Evolutionary conservation across 2,888 invertebrate genomes (phyloP).

Genomic region (Diarsia brunnea): DNA sequence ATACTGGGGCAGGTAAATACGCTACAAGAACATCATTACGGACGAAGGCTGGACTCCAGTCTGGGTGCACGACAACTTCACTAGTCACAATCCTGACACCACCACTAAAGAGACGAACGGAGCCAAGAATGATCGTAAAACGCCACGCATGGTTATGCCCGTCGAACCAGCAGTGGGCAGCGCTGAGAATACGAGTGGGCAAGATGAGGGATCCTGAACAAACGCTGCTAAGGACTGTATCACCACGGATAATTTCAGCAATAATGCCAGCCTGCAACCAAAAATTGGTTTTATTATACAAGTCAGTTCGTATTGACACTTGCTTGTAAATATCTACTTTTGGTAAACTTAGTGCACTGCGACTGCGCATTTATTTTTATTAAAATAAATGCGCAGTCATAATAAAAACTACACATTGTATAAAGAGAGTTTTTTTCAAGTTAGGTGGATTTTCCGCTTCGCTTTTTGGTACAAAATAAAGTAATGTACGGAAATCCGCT

Average conservation of each 20-base stretch:
- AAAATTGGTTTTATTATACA: not conserved
- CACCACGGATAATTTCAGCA: constrained; percentile 1
- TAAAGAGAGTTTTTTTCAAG: not conserved
- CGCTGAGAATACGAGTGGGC: constrained; percentile 74
- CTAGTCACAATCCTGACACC: constrained; percentile 73
- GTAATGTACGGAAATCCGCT: not conserved
- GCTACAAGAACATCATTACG: constrained; percentile 78
- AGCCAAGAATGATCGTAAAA: constrained; percentile 77
- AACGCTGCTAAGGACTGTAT: constrained; percentile 43
- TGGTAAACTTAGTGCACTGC: not conserved
- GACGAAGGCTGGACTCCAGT: constrained; percentile 70
- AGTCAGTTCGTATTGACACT: not conserved
- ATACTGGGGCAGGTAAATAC: constrained; percentile 69
- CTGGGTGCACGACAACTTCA: constrained; percentile 70
- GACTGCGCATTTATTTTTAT: not conserved
- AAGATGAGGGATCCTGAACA: constrained; percentile 75
- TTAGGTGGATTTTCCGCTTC: not conserved
- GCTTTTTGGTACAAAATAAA: not conserved
- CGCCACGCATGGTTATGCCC: constrained; percentile 75
- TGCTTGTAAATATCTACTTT: not conserved
- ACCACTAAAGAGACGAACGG: constrained; percentile 72
- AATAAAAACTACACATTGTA: too few relatives aligned
- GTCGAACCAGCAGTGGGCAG: constrained; percentile 83
- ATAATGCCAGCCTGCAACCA: constrained; percentile 42
- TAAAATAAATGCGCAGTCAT: too few relatives aligned